Evolutionary conservation across 2,113 vertebrate species (phyloP).

Genomic region (Limanda limanda): DNA sequence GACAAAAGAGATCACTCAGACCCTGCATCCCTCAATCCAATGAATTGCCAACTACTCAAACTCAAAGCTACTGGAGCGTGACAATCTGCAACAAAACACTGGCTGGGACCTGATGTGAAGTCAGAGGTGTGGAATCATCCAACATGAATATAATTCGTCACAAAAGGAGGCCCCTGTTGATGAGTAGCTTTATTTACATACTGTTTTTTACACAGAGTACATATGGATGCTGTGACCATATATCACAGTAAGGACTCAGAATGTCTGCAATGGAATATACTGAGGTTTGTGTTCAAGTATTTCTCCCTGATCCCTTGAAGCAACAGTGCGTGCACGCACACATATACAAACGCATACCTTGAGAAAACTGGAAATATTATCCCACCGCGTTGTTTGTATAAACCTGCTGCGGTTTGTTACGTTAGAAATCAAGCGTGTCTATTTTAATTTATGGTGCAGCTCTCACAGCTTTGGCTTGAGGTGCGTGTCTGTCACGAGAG

Average conservation of each 20-base stretch:
- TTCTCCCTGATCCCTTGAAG: not conserved
- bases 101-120: too few relatives aligned
- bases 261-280: not conserved
- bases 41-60: not conserved
- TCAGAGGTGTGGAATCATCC: too few relatives aligned
- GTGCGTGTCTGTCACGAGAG: conserved; percentile 19
- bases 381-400: not conserved
- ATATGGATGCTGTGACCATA: not conserved
- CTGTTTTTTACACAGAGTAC: not conserved
- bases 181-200: not conserved
- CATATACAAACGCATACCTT: conserved; percentile 2
- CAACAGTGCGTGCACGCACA: not conserved
- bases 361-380: not conserved
- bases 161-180: not conserved
- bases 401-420: not conserved
- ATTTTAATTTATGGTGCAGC: conserved; percentile 4
- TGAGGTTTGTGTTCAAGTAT: not conserved
- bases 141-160: too few relatives aligned
- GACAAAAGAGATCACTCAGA: too few relatives aligned
- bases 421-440: conserved; percentile 24
- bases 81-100: too few relatives aligned
- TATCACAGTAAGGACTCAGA: not conserved
- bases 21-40: too few relatives aligned
- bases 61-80: not conserved
- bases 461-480: conserved; percentile 11